Conservation (phyloP, 2,797 vertebrate species). For the Coranthus polyacanthus region DNA sequence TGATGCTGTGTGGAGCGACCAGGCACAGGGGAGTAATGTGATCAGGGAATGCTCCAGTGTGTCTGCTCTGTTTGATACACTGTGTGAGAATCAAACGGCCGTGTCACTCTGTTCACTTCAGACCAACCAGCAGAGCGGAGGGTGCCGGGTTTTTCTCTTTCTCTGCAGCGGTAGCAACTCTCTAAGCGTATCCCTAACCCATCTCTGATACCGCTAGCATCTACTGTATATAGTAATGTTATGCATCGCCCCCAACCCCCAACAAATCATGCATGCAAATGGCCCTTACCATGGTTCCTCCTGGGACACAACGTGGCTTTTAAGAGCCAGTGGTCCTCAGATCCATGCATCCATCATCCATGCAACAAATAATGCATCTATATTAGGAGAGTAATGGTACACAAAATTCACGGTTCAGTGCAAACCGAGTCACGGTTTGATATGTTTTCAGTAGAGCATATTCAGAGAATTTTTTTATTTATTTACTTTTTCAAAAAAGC, state of each 20-base stretch:
- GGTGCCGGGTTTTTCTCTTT: constrained; percentile 35
- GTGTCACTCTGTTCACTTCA: constrained; percentile 58
- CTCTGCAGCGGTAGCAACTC: constrained; percentile 16
- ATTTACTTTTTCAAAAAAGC: too few species aligned
- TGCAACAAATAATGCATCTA: constrained; percentile 49
- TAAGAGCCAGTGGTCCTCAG: constrained; percentile 18
- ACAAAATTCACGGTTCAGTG: too few species aligned
- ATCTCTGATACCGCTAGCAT: constrained; percentile 27
- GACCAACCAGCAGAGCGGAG: constrained; percentile 19
- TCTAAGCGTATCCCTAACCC: constrained; percentile 11
- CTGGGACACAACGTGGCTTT: constrained; percentile 41
- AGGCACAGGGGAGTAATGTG: constrained; percentile 67
- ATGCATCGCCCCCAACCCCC: constrained; percentile 56
- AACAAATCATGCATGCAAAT: constrained; percentile 68
- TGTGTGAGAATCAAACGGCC: constrained; percentile 34
- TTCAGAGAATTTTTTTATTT: too few species aligned
- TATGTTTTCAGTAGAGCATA: too few species aligned
- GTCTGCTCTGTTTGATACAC: constrained; percentile 47
- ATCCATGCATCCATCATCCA: constrained; percentile 8
- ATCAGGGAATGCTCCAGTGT: constrained; percentile 65
- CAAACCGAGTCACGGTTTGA: too few species aligned
- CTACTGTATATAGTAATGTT: constrained; percentile 56
- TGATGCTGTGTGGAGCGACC: constrained; percentile 51
- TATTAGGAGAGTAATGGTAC: too few species aligned
- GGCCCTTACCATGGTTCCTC: constrained; percentile 38